Base-by-base conservation (phyloP, 2,113 vertebrate species). In the Coregonus clupeaformis region DNA sequence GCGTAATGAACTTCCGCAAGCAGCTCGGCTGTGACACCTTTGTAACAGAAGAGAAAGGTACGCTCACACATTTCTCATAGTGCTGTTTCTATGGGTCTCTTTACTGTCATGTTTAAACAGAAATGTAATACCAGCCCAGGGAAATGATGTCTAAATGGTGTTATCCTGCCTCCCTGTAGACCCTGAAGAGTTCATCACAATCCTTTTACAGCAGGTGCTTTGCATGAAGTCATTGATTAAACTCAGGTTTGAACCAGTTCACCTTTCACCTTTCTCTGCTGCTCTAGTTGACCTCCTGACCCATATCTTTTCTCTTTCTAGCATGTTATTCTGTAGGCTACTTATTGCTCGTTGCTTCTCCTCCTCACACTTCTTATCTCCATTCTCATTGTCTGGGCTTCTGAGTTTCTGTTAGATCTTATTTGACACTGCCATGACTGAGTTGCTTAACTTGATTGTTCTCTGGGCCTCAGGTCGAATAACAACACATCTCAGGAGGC, bases 21-120 rank as follows among this genome's bases (percentile, higher is more conserved):
- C 79, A 91, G 47, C 91, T 95, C 20, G 93, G 93, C 63, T 94
- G 92, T n/a, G 89, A 92, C 74, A 92, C 92, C 3, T 94, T 93
- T 73, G 78, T 82, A 65, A 92, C 88, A 3, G 93, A 94, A 7
- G 94, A 94, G 81, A 95, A 94, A 90, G 94, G 94, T 95, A 76
- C 24, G 3, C n/a, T 4, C 4, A 29, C 13, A 5, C 0, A 11
- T 4, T 27, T 65, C 32, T 7, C 29, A 14, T 49, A 55, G 4
- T 32, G 16, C 29, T 63, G 7, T 62, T 52, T 42, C 25, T 22
- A 47, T 18, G 20, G 49, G 45, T 5, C 2, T 57, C 18, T 29
- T 32, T n/a, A n/a, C n/a, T n/a, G n/a, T n/a, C n/a, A n/a, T n/a
- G n/a, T n/a, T n/a, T n/a, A n/a, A 57, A 9, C 16, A 68, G 1